Evolutionary conservation across 2,113 vertebrate species (phyloP).

Genomic region (Tylochromis polylepis): DNA sequence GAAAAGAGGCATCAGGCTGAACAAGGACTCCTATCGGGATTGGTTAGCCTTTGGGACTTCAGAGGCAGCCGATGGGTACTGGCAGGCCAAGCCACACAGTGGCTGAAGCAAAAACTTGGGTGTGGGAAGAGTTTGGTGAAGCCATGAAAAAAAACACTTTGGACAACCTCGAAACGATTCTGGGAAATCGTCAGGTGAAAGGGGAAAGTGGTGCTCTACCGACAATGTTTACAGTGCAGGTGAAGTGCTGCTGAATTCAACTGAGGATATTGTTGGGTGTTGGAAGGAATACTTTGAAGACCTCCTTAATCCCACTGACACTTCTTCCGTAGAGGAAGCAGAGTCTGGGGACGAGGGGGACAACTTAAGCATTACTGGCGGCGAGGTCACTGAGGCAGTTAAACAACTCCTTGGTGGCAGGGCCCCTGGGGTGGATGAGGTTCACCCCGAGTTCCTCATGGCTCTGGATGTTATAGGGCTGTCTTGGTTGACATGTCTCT

Average conservation of each 20-base stretch:
- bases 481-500: background rate
- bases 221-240: background rate
- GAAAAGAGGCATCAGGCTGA: background rate
- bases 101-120: background rate
- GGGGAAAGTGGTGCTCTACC: background rate
- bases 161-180: no score
- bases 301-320: background rate
- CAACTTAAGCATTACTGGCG: background rate
- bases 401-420: background rate
- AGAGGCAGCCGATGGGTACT: background rate
- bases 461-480: background rate
- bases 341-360: background rate
- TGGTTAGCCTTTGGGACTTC: background rate
- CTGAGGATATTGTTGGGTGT: background rate
- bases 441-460: background rate
- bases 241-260: background rate
- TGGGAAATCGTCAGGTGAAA: no score
- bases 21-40: background rate
- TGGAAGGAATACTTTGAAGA: background rate
- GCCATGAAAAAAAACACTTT: background rate
- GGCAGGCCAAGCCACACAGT: background rate
- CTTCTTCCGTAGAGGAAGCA: background rate
- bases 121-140: background rate
- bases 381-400: background rate
- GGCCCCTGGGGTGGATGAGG: background rate